These are phyloP conservation scores for Ctenodactylus gundi DNA, from an alignment of 2,113 vertebrate species.

Conservation along the genomic window DNA sequence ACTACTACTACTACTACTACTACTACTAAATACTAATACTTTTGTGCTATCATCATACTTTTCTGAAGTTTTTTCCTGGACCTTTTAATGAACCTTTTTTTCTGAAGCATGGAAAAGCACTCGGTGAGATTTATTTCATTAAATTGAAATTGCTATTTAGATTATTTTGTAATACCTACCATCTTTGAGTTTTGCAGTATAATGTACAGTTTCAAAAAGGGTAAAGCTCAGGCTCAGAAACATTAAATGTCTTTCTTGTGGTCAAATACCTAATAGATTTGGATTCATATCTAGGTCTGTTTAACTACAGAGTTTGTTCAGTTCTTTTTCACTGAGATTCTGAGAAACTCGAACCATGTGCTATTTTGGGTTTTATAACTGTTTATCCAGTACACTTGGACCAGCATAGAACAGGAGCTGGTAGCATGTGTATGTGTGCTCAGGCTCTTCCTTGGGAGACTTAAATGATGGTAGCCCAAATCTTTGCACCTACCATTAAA, in stretches of 20 bases:
- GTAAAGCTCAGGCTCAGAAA: not conserved
- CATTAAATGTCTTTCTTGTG: not conserved
- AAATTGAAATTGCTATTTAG: not conserved
- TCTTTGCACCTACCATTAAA: not conserved
- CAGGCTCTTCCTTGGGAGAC: not conserved
- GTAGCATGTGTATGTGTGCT: not conserved
- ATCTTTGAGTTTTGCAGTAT: not conserved
- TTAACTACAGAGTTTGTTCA: not conserved
- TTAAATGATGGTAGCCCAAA: not conserved
- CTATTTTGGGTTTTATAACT: not conserved
- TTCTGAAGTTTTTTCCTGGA: not conserved
- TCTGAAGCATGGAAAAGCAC: not conserved
- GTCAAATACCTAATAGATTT: not conserved
- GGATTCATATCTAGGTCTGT: not conserved
- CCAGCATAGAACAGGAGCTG: not conserved
- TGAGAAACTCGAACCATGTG: not conserved
- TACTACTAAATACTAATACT: not conserved
- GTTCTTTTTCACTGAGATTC: not conserved
- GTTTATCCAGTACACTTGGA: not conserved
- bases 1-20: not conserved
- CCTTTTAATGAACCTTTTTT: not conserved
- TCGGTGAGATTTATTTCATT: not conserved
- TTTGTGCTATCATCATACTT: not conserved
- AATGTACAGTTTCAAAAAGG: not conserved
- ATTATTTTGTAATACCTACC: not conserved